Percentiles rank a stretch among this genome's conserved stretches.
Evolutionary conservation across 2,888 invertebrate genomes (phyloP).

Genomic region (Syritta pipiens): DNA sequence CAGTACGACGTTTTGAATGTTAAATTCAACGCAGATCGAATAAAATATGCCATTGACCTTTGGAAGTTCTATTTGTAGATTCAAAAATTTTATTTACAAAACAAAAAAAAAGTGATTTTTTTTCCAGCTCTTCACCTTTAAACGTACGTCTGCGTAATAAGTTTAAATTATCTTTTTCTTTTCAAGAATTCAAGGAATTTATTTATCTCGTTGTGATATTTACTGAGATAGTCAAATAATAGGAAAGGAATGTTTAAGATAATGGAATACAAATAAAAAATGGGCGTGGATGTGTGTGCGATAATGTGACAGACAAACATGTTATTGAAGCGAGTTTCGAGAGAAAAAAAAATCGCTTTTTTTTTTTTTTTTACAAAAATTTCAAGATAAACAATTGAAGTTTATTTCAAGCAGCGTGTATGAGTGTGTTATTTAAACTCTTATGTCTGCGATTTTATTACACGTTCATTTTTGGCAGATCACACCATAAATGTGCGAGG

Average conservation of each 20-base stretch:
- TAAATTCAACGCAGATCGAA: too few species aligned
- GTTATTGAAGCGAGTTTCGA: neutral
- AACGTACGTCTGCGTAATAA: neutral
- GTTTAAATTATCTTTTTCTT: neutral
- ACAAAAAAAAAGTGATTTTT: neutral
- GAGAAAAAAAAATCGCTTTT: neutral
- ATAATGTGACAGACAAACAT: conserved; percentile 19
- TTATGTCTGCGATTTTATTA: conserved; percentile 16
- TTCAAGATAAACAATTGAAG: conserved; percentile 30
- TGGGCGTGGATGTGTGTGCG: conserved; percentile 1
- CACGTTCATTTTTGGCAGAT: conserved; percentile 7
- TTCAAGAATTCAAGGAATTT: conserved; percentile 42
- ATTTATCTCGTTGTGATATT: conserved; percentile 50
- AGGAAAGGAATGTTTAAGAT: conserved; percentile 51
- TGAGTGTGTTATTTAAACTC: too few species aligned
- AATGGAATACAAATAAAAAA: conserved; percentile 2
- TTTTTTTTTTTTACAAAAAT: neutral
- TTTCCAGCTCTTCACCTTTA: neutral
- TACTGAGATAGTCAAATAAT: conserved; percentile 55
- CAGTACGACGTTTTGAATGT: conserved; percentile 15
- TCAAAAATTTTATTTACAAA: neutral
- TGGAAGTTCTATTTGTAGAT: conserved; percentile 14
- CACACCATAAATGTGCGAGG: too few species aligned
- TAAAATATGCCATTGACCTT: conserved; percentile 38
- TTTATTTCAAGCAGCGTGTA: conserved; percentile 1